Evolutionary conservation across 1,140 invertebrate species (phyloP).

Genomic region (Sinella curviseta): DNA sequence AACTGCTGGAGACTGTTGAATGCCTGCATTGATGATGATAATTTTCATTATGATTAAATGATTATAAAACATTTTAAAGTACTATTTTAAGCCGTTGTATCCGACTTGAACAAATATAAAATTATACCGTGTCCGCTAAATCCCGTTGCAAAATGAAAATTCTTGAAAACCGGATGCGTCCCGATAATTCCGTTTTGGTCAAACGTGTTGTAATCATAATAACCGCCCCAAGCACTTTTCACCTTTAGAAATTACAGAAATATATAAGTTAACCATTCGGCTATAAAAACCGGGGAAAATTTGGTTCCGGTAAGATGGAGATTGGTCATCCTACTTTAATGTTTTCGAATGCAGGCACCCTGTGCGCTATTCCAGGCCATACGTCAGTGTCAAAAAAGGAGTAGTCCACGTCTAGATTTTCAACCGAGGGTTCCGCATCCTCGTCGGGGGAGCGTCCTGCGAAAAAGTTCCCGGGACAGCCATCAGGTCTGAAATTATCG

Average conservation of each 20-base stretch:
- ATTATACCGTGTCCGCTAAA: constrained; percentile 62
- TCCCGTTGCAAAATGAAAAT: constrained; percentile 63
- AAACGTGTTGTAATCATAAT: constrained; percentile 65
- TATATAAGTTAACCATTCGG: background rate
- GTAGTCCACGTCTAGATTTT: constrained; percentile 63
- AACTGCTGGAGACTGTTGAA: constrained; percentile 57
- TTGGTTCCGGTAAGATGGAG: background rate
- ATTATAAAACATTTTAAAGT: constrained; percentile 13
- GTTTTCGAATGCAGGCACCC: constrained; percentile 61
- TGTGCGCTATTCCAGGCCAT: constrained; percentile 60
- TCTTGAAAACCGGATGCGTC: constrained; percentile 60
- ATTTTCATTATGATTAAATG: background rate
- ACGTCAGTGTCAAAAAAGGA: constrained; percentile 60
- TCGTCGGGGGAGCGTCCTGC: constrained; percentile 60
- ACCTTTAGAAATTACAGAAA: constrained; percentile 55
- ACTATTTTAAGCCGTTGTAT: background rate
- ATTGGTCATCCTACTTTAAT: constrained; percentile 56
- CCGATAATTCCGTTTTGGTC: constrained; percentile 66
- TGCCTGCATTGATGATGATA: constrained; percentile 28
- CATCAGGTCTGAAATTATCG: constrained; percentile 61
- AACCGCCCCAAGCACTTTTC: constrained; percentile 63
- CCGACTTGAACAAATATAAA: too few species aligned
- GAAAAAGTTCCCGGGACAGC: constrained; percentile 61
- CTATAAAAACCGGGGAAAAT: too few species aligned
- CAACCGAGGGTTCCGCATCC: constrained; percentile 59